Percentiles rank a stretch among this genome's conserved stretches.
phyloP scores from a whole-genome alignment of 2,888 invertebrate species.

The Scaptomyza tumidula region DNA sequence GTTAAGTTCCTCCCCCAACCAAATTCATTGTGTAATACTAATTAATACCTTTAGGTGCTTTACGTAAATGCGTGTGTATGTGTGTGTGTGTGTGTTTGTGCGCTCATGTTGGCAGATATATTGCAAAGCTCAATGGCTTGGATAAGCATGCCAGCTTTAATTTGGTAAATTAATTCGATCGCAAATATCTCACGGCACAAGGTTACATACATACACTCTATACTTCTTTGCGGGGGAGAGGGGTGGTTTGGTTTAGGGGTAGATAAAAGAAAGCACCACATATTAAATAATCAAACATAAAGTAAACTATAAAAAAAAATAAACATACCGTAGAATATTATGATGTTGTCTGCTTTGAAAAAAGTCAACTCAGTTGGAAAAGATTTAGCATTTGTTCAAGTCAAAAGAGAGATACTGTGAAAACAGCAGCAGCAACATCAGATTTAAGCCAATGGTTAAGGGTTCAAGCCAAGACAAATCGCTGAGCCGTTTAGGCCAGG shows the following conservation, averaged over 20 bases:
- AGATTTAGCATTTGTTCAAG: slow-evolving; percentile 48
- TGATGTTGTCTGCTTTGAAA: slow-evolving; percentile 35
- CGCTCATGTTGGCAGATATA: slow-evolving; percentile 62
- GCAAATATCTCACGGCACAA: slow-evolving; percentile 50
- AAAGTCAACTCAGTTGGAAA: slow-evolving; percentile 75
- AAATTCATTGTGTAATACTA: slow-evolving; percentile 59
- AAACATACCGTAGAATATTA: slow-evolving; percentile 23
- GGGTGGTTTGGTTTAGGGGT: background rate
- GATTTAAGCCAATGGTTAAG: slow-evolving; percentile 45
- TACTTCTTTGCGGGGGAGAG: background rate
- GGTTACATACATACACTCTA: slow-evolving; percentile 31
- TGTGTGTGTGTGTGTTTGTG: slow-evolving; percentile 30
- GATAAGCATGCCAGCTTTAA: slow-evolving; percentile 75
- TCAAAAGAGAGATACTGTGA: slow-evolving; percentile 36
- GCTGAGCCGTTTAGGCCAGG: slow-evolving; percentile 42
- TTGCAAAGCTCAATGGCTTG: slow-evolving; percentile 73
- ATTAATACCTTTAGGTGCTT: slow-evolving; percentile 73
- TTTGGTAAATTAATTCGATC: slow-evolving; percentile 77
- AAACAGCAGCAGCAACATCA: slow-evolving; percentile 14
- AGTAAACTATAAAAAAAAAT: background rate
- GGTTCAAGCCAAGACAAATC: slow-evolving; percentile 64
- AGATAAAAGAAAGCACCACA: slow-evolving; percentile 34
- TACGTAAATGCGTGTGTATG: slow-evolving; percentile 4
- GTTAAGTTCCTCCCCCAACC: background rate
- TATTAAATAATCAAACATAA: slow-evolving; percentile 10